Percentiles rank a stretch among this genome's conserved stretches.
Evolutionary conservation across 2,113 vertebrate species (phyloP).

Genomic region (Galemys pyrenaicus): DNA sequence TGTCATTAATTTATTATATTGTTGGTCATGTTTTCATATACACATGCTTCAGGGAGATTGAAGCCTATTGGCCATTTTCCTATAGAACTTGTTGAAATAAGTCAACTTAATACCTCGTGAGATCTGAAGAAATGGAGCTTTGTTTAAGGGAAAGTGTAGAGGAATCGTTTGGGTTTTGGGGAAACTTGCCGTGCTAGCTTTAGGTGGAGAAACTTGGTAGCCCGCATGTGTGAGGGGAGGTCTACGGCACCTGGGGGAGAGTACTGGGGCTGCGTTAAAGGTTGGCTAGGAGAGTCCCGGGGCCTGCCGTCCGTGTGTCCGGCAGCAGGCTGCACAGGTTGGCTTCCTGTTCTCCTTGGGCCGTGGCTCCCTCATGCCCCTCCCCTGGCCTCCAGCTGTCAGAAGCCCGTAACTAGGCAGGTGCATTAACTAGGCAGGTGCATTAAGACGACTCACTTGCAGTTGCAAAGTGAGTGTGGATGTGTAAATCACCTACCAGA

Average conservation of each 20-base stretch:
- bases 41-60: background rate
- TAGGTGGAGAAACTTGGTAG: background rate
- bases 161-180: background rate
- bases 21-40: background rate
- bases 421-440: background rate
- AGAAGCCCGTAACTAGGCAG: background rate
- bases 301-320: background rate
- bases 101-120: background rate
- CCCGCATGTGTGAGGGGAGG: background rate
- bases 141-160: background rate
- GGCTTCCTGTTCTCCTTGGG: background rate
- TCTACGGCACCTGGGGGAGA: background rate
- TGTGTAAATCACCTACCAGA: background rate
- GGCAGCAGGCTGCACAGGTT: background rate
- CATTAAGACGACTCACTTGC: background rate
- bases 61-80: conserved; percentile 7
- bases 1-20: background rate
- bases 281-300: background rate
- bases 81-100: background rate
- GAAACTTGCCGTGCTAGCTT: background rate
- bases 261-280: background rate
- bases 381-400: background rate
- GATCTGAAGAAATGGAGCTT: background rate
- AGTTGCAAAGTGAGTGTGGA: background rate
- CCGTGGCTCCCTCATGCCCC: too few species aligned